These are phyloP conservation scores for Luscinia luscinia DNA, from an alignment of 2,797 vertebrate species.

Conservation along the genomic window DNA sequence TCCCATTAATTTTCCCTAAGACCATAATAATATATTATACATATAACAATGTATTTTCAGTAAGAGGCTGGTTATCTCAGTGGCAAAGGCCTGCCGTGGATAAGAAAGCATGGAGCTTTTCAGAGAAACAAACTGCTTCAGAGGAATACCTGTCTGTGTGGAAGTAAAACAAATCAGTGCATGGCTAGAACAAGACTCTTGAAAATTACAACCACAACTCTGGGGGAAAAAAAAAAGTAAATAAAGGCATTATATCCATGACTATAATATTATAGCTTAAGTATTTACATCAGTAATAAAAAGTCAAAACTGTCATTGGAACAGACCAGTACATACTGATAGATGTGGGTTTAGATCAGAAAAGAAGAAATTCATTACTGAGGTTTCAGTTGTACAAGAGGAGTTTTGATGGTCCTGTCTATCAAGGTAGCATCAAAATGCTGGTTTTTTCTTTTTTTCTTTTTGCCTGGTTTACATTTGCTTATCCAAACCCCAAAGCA, in stretches of 20 bases:
- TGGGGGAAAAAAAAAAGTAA: too few relatives aligned
- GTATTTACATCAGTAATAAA: background rate
- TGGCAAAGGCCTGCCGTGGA: background rate
- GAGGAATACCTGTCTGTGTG: background rate
- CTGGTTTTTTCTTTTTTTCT: fast-evolving
- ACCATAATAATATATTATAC: too few relatives aligned
- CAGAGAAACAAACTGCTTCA: background rate
- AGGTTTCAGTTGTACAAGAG: background rate
- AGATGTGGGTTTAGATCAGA: background rate
- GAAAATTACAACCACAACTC: background rate
- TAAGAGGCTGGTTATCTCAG: background rate
- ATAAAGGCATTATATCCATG: too few relatives aligned
- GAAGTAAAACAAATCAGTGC: background rate
- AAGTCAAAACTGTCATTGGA: background rate
- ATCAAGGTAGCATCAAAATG: background rate
- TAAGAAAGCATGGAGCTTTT: background rate
- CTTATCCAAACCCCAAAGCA: background rate
- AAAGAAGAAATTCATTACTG: background rate
- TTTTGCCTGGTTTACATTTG: background rate
- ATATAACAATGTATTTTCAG: background rate
- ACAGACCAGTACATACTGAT: background rate
- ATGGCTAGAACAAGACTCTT: background rate
- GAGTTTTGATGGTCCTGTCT: background rate
- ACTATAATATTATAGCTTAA: background rate
- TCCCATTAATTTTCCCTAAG: background rate